Conservation (phyloP, 2,888 invertebrate genomes). For the Lapara coniferarum region DNA sequence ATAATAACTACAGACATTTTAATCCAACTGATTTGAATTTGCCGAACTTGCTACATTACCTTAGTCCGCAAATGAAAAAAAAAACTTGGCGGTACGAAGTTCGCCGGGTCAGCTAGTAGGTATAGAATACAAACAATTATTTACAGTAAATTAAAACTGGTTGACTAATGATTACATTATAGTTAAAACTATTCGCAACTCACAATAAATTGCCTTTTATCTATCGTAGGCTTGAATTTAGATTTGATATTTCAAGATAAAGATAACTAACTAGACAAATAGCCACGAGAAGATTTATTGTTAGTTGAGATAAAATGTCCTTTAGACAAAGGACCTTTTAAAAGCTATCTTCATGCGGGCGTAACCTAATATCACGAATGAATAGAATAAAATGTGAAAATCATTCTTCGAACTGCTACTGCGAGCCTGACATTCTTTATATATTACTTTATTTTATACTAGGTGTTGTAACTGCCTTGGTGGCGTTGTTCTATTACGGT, state of each 20-base stretch:
- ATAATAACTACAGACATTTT: too few species aligned
- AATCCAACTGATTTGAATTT: too few species aligned
- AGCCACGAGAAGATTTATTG: constrained; percentile 32
- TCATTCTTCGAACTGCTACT: constrained; percentile 13
- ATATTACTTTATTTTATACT: background rate
- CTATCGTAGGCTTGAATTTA: background rate
- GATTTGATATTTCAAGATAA: background rate
- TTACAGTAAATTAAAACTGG: too few species aligned
- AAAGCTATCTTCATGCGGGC: constrained; percentile 23
- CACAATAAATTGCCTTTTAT: background rate
- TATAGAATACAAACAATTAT: too few species aligned
- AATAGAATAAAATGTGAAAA: constrained; percentile 14
- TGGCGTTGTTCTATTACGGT: too few species aligned
- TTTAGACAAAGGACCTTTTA: constrained; percentile 36
- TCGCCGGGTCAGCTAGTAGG: too few species aligned
- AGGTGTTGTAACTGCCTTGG: too few species aligned
- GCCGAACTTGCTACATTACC: too few species aligned
- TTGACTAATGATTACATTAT: too few species aligned
- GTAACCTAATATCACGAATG: constrained; percentile 9
- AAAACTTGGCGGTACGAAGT: too few species aligned
- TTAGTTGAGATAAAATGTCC: constrained; percentile 34
- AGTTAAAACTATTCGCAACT: background rate
- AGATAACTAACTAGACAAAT: background rate
- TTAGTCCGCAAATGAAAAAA: too few species aligned
- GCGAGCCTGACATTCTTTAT: background rate